Evolutionary conservation across 2,888 invertebrate genomes (phyloP), one percentile per base, ranked within the genome.

Genomic region (Standfussiana lucernea): DNA sequence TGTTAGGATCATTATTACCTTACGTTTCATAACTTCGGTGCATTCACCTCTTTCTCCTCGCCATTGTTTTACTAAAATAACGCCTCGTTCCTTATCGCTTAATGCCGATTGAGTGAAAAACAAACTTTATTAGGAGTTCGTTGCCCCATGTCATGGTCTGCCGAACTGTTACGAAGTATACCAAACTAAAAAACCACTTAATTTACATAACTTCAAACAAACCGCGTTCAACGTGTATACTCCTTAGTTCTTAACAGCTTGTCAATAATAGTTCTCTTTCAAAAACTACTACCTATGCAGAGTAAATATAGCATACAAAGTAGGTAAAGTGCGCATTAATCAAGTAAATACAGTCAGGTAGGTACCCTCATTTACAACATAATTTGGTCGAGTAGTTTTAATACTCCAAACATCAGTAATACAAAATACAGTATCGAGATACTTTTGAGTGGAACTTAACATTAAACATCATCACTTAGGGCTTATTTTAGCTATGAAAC

Each of bases 81-180:
- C 69, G 86, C 74, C 82, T 61, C 56, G 72, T 77, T 72, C 65
- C 65, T 84, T 84, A 86, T 84, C 75, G 84, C 72, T 56, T 72
- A 65, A 15, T 73, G 56, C 37, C 86, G 79, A 86, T 83, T 83
- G 80, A 73, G 79, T 68, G 74, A 84, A 84, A 83, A 78, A 75
- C 72, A 72, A 45, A 62, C 21, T 72, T 83, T 72, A 86, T 83
- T 79, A 61, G 69, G 72, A 83, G 83, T 86, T 86, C 84, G 24
- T 83, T 86, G 86, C 74, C 70, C 84, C 50, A 50, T n/a, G 83
- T 85, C 82, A 85, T 72, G 82, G 82, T 84, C 83, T 83, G 66
- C 79, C 62, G 74, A 56, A 42, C 67, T 74, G 74, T 74, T 56
- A 61, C 64, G 78, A 76, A 64, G 61, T 67, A 71, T 66, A 50